These are phyloP conservation scores for Furnarius figulus DNA, from an alignment of 2,113 vertebrate species.

Conservation along the genomic window DNA sequence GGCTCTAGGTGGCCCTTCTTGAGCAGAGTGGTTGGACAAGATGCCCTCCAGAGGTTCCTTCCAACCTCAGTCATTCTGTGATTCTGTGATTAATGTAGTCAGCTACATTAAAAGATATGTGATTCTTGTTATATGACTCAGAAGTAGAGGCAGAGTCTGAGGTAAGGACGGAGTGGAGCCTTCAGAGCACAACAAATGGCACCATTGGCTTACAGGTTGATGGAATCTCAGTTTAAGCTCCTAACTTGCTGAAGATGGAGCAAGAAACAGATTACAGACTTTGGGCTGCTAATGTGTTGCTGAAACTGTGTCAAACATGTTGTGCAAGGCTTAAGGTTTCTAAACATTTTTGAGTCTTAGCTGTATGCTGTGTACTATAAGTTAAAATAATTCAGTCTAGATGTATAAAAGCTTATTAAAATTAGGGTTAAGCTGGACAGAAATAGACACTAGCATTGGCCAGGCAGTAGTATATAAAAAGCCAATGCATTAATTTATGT, in stretches of 20 bases:
- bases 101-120: background rate
- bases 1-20: background rate
- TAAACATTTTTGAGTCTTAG: background rate
- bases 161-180: background rate
- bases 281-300: background rate
- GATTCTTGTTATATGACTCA: background rate
- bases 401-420: background rate
- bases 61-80: background rate
- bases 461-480: background rate
- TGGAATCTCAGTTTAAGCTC: background rate
- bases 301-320: background rate
- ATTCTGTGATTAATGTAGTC: background rate
- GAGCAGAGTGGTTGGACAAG: background rate
- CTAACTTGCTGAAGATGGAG: background rate
- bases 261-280: background rate
- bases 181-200: background rate
- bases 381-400: background rate
- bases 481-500: background rate
- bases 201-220: background rate
- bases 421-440: background rate
- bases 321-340: background rate
- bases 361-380: background rate
- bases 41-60: background rate
- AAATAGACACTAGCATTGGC: background rate
- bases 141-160: background rate